A percentile compares a stretch with the other conserved stretches of the same genome.
Evolutionary conservation across 2,888 invertebrate species (phyloP).

Genomic region (Celastrina argiolus): DNA sequence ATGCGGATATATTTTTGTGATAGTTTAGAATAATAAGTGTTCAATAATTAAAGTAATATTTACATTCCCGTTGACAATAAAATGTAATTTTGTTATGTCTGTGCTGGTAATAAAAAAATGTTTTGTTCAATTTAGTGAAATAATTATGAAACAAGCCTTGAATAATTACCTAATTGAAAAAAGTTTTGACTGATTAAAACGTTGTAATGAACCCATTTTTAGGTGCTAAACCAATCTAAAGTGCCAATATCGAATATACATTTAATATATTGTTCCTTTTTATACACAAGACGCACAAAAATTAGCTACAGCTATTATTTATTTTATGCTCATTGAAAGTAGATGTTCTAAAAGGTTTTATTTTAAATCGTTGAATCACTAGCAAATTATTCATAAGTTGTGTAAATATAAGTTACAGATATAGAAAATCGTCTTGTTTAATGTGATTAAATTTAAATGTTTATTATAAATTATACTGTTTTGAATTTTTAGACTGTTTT

Average conservation of each 20-base stretch:
- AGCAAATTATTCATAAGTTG: not conserved
- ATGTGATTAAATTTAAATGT: slow-evolving; percentile 36
- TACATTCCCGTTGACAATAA: slow-evolving; percentile 57
- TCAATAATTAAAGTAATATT: slow-evolving; percentile 34
- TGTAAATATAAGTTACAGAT: slow-evolving; percentile 10
- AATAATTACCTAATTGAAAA: slow-evolving; percentile 27
- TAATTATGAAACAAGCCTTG: not conserved
- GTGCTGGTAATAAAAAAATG: slow-evolving; percentile 35
- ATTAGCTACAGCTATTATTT: not conserved
- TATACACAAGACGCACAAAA: slow-evolving; percentile 6
- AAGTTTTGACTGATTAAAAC: not conserved
- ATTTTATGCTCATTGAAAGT: not conserved
- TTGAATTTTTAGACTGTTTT: slow-evolving; percentile 37
- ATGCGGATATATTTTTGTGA: slow-evolving; percentile 32
- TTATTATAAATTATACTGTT: slow-evolving; percentile 59
- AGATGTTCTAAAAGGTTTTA: not conserved
- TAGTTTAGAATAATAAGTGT: slow-evolving; percentile 23
- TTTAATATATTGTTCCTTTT: not conserved
- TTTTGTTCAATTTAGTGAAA: slow-evolving; percentile 23
- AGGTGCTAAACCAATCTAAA: slow-evolving; percentile 17
- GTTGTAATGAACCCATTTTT: not conserved
- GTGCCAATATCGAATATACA: slow-evolving; percentile 14
- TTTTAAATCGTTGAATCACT: not conserved
- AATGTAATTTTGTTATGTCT: slow-evolving; percentile 48
- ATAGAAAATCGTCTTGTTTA: not conserved